Evolutionary conservation across 2,113 vertebrate genomes (phyloP).

Genomic region (Sylvicapra grimmia): DNA sequence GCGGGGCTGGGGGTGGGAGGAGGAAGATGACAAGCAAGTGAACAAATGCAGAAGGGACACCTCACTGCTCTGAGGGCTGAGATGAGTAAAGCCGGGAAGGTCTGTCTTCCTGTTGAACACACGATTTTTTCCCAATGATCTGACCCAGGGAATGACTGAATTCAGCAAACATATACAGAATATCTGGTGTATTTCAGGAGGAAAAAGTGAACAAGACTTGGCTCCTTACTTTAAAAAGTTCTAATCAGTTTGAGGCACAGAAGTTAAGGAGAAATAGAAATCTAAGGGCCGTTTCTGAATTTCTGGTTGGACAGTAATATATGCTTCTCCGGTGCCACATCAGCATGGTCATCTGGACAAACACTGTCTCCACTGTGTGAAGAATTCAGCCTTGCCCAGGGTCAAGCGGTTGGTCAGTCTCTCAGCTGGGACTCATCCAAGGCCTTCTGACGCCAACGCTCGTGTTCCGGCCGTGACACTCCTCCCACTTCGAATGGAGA

Average conservation of each 20-base stretch:
- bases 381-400: neutral
- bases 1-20: rapidly evolving
- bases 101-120: neutral
- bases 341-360: rapidly evolving
- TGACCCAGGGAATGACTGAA: neutral
- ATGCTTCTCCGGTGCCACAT: rapidly evolving
- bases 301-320: neutral
- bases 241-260: neutral
- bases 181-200: neutral
- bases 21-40: neutral
- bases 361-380: neutral
- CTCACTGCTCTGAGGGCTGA: rapidly evolving
- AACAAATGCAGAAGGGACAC: neutral
- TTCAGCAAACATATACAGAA: neutral
- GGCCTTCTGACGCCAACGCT: neutral
- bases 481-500: neutral
- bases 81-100: rapidly evolving
- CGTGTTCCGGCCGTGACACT: rapidly evolving
- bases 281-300: rapidly evolving
- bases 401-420: neutral
- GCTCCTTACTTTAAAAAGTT: neutral
- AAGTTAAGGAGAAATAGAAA: neutral
- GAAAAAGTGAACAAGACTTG: neutral
- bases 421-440: neutral
- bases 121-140: neutral